Evolutionary conservation across 37 sponge, comb jelly and placozoan species (phyloP), one percentile per base, ranked within the genome.

Genomic region (Agelas oroides): DNA sequence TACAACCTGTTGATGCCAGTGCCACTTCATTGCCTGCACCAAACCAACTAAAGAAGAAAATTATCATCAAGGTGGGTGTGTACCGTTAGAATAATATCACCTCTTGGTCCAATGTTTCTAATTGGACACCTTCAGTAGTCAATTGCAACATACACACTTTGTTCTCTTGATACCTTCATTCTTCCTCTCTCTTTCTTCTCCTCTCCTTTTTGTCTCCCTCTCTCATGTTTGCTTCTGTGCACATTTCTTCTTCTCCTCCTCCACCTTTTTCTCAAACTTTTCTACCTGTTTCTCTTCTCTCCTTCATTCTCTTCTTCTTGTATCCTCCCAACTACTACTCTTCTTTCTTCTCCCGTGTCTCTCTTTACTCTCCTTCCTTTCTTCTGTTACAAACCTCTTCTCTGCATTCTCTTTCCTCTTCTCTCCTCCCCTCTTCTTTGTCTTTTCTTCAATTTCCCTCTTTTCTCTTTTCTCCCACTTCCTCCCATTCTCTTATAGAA

Each of bases 41-140:
- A 52, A 85, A 80, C 59, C 87, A 83, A 57, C 91, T 95, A 46
- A 93, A 88, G 75, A 75, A 73, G n/a, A 98, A 95, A 78, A 91
- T 98, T 19, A 82, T 98, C 59, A 80, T 95, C 61, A 95, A 95
- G 46, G 46, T 46, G n/a, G n/a, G n/a, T n/a, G n/a, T n/a, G n/a
- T n/a, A n/a, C n/a, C n/a, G n/a, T n/a, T n/a, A n/a, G n/a, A n/a
- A n/a, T n/a, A n/a, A n/a, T n/a, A n/a, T n/a, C n/a, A n/a, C n/a
- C n/a, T n/a, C n/a, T n/a, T n/a, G n/a, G n/a, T n/a, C n/a, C n/a
- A n/a, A n/a, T n/a, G n/a, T n/a, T n/a, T n/a, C n/a, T n/a, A n/a
- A n/a, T n/a, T n/a, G n/a, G n/a, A n/a, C n/a, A n/a, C n/a, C n/a
- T n/a, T n/a, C n/a, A n/a, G n/a, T n/a, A n/a, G n/a, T n/a, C n/a